Conservation (phyloP, 2,113 vertebrate species). For the Sus scrofa region T2T-Sscrofa CM000812.6:12751001-12751500, state of each 20-base stretch:
- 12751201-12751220: conserved; percentile 39
- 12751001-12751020: background rate
- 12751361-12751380: no score
- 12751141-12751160: background rate
- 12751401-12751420: no score
- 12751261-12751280: conserved; percentile 28
- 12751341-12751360: background rate
- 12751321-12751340: conserved; percentile 30
- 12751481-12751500: no score
- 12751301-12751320: conserved; percentile 49
- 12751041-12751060: conserved; percentile 3
- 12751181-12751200: background rate
- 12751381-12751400: no score
- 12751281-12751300: background rate
- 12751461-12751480: no score
- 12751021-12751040: conserved; percentile 7
- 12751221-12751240: conserved; percentile 40
- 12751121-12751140: conserved; percentile 34
- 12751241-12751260: conserved; percentile 5
- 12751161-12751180: background rate
- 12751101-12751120: background rate
- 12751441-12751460: no score
- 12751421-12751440: no score
- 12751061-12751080: conserved; percentile 30
- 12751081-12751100: background rate